phyloP scores from a whole-genome alignment of 2,113 vertebrate genomes.

The Muscicapa adusta region DNA sequence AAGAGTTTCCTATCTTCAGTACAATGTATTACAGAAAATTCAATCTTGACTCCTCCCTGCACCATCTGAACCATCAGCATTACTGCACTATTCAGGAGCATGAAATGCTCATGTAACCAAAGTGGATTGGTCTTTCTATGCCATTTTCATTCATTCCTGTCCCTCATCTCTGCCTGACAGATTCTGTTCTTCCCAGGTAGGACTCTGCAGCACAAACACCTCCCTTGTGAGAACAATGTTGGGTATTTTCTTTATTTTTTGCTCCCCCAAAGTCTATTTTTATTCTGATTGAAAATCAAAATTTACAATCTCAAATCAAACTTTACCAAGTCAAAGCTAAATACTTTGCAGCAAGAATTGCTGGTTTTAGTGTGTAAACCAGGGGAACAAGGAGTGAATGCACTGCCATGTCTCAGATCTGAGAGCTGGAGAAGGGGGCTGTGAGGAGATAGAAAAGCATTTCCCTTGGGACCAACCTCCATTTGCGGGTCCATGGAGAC shows the following conservation, averaged over 20 bases:
- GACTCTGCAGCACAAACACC: not conserved
- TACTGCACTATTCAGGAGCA: not conserved
- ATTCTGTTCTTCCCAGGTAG: not conserved
- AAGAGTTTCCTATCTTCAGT: not conserved
- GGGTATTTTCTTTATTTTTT: too few relatives aligned
- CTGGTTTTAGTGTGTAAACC: not conserved
- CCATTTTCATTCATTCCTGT: not conserved
- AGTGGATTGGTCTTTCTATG: not conserved
- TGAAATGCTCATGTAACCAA: not conserved
- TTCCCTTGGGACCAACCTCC: not conserved
- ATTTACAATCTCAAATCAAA: not conserved
- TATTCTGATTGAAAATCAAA: not conserved
- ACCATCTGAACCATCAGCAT: not conserved
- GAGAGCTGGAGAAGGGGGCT: not conserved
- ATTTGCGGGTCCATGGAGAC: not conserved
- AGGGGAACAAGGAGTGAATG: too few relatives aligned
- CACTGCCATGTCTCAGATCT: not conserved
- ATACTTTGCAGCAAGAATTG: not conserved
- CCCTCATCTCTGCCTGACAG: not conserved
- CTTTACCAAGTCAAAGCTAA: not conserved
- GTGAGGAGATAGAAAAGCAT: not conserved
- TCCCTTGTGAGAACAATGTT: not conserved
- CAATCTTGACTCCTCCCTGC: not conserved
- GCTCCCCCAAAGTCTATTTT: fast-evolving
- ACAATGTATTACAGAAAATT: not conserved